phyloP scores from a whole-genome alignment of 30 jellyfish, hydroid and myxozoan species.

The Nemopilema nomurai region DNA sequence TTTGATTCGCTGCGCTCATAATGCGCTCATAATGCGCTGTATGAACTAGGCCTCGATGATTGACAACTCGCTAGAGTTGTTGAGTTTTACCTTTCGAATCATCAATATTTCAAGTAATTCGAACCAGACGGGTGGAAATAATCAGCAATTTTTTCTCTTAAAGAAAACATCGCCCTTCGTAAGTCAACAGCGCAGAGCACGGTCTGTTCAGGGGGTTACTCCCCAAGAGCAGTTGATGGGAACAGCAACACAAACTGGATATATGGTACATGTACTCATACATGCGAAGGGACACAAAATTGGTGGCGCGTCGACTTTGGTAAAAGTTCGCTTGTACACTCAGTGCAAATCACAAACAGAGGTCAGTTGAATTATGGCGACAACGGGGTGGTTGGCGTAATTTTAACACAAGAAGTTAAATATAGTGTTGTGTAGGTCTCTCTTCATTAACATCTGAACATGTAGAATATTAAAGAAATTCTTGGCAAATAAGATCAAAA shows the following conservation, averaged over 20 bases:
- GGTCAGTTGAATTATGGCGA: neutral
- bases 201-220: neutral
- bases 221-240: constrained; percentile 23
- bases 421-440: too few species aligned
- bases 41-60: too few species aligned
- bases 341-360: constrained; percentile 18
- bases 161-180: constrained; percentile 7
- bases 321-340: constrained; percentile 2
- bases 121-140: neutral
- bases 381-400: too few species aligned
- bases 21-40: too few species aligned
- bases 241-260: neutral
- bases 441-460: too few species aligned
- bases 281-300: neutral
- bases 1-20: too few species aligned
- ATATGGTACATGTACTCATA: constrained; percentile 1
- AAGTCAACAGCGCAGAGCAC: constrained; percentile 5
- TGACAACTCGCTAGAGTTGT: too few species aligned
- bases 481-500: too few species aligned
- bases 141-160: too few species aligned
- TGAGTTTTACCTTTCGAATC: neutral
- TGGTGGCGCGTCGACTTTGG: constrained; percentile 33
- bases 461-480: too few species aligned
- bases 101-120: neutral
- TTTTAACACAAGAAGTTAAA: too few species aligned